phyloP scores from a whole-genome alignment of 2,888 invertebrate species.

The Cantharis nigra region DNA sequence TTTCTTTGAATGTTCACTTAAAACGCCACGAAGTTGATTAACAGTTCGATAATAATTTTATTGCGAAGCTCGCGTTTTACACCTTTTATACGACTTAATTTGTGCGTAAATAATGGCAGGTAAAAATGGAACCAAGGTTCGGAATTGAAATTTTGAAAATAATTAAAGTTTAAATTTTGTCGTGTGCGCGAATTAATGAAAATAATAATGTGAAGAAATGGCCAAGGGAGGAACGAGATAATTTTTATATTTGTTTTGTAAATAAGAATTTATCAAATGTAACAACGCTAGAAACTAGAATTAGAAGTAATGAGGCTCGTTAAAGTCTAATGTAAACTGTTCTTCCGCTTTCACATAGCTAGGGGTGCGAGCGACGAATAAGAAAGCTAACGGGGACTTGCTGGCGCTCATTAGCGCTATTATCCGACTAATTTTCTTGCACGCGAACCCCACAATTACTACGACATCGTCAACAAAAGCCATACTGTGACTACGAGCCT shows the following conservation, averaged over 20 bases:
- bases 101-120: background rate
- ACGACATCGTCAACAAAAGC: conserved; percentile 30
- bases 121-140: background rate
- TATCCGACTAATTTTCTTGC: conserved; percentile 31
- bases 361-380: conserved; percentile 15
- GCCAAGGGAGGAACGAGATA: background rate
- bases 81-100: background rate
- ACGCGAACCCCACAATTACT: conserved; percentile 31
- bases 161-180: background rate
- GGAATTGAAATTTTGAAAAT: background rate
- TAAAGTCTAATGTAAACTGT: conserved; percentile 26
- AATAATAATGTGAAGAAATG: background rate
- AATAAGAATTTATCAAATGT: conserved; percentile 21
- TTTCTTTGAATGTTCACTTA: background rate
- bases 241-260: conserved; percentile 1
- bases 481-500: background rate
- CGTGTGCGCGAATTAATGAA: background rate
- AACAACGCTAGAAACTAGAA: conserved; percentile 25
- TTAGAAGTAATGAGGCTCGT: conserved; percentile 28
- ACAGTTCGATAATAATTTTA: background rate
- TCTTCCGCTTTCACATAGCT: conserved; percentile 21
- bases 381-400: conserved; percentile 23
- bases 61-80: background rate
- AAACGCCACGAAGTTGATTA: background rate
- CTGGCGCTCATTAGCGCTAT: conserved; percentile 32